A percentile compares a stretch with the other conserved stretches of the same genome.
Evolutionary conservation across 2,888 invertebrate species (phyloP).

Genomic region (Platypus cylindrus): DNA sequence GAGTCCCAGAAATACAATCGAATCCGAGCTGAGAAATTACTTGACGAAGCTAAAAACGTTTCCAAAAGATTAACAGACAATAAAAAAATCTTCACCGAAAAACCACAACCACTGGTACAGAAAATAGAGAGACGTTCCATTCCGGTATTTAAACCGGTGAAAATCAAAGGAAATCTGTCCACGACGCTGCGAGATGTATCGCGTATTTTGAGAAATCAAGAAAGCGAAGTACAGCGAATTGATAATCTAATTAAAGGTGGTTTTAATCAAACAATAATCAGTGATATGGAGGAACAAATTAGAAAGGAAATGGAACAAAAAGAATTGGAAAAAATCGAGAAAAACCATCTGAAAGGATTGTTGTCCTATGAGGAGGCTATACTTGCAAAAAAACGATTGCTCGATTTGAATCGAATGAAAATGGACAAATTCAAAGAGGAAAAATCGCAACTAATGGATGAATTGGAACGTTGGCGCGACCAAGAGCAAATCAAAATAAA

Average conservation of each 20-base stretch:
- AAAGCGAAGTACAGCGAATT: slow-evolving; percentile 40
- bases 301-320: slow-evolving; percentile 39
- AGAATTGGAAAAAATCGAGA: slow-evolving; percentile 41
- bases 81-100: slow-evolving; percentile 3
- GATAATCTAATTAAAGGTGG: slow-evolving; percentile 39
- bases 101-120: too few species aligned
- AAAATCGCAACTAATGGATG: slow-evolving; percentile 36
- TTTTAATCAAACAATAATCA: slow-evolving; percentile 34
- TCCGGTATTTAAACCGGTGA: slow-evolving; percentile 19
- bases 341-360: slow-evolving; percentile 45
- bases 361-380: slow-evolving; percentile 47
- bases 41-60: slow-evolving; percentile 21
- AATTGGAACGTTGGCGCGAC: slow-evolving; percentile 41
- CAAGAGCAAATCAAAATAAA: slow-evolving; percentile 39
- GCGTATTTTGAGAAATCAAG: slow-evolving; percentile 36
- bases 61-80: slow-evolving; percentile 7
- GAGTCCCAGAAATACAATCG: slow-evolving; percentile 8
- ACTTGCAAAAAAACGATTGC: slow-evolving; percentile 40
- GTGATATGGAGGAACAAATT: slow-evolving; percentile 36
- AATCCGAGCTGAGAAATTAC: slow-evolving; percentile 19
- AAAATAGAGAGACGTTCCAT: too few species aligned
- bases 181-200: slow-evolving; percentile 42
- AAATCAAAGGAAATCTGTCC: slow-evolving; percentile 38
- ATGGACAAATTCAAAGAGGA: slow-evolving; percentile 40
- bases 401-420: slow-evolving; percentile 39